Percentiles rank a stretch among this genome's conserved stretches.
These are phyloP conservation scores for Sterrhoptilus dennistouni DNA, from an alignment of 2,113 vertebrate genomes.

Conservation along the genomic window DNA sequence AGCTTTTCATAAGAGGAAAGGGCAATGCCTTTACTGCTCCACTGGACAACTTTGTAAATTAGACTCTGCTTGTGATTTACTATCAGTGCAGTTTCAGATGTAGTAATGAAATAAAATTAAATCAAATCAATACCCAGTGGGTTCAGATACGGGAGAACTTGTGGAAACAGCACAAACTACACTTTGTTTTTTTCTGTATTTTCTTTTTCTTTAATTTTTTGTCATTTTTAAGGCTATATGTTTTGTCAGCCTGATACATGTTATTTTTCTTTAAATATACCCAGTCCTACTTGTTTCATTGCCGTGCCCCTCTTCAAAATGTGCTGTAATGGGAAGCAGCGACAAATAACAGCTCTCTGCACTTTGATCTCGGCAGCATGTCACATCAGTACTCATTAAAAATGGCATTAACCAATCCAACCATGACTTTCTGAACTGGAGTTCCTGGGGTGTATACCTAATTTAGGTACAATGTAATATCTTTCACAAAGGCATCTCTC, in stretches of 20 bases:
- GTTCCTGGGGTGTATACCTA: not conserved
- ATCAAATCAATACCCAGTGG: not conserved
- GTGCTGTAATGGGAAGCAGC: not conserved
- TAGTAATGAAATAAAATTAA: conserved; percentile 10
- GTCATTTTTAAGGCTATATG: not conserved
- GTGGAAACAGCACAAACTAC: not conserved
- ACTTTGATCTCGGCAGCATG: conserved; percentile 31
- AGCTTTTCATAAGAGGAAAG: conserved; percentile 1
- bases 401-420: not conserved
- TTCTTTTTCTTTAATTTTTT: not conserved
- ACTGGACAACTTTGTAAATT: not conserved
- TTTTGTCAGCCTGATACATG: not conserved
- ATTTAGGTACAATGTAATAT: not conserved
- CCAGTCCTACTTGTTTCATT: not conserved
- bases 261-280: not conserved
- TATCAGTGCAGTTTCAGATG: conserved; percentile 12
- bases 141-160: not conserved
- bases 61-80: not conserved
- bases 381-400: conserved; percentile 22
- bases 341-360: not conserved
- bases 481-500: not conserved
- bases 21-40: not conserved
- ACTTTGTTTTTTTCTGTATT: not conserved
- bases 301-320: not conserved
- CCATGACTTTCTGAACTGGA: conserved; percentile 21